Evolutionary conservation across 1,140 invertebrate genomes (phyloP).

Genomic region (Cephus cinctus): DNA sequence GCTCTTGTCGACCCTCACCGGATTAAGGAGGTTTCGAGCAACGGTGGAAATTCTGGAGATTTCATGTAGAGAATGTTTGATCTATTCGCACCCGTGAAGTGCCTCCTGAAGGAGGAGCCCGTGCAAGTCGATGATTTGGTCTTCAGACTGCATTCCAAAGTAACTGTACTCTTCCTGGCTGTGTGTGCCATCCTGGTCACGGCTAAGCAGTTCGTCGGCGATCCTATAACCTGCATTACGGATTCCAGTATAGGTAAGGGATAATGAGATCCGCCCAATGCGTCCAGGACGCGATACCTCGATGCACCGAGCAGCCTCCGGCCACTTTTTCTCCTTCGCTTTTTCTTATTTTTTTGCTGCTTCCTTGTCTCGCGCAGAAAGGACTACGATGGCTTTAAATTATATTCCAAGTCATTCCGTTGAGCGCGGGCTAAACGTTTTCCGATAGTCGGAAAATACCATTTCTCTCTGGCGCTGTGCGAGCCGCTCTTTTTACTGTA

Average conservation of each 20-base stretch:
- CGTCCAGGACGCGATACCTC: background rate
- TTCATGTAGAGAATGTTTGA: conserved; percentile 26
- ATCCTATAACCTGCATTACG: conserved; percentile 56
- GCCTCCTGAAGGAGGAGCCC: conserved; percentile 21
- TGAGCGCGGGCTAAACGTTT: conserved; percentile 31
- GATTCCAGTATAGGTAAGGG: conserved; percentile 35
- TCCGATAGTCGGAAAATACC: conserved; percentile 31
- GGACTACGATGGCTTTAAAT: too few species aligned
- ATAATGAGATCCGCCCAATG: background rate
- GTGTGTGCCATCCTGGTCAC: conserved; percentile 45
- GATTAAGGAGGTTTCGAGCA: too few species aligned
- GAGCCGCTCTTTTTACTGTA: too few species aligned
- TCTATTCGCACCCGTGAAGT: conserved; percentile 28
- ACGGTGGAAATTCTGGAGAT: background rate
- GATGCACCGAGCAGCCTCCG: background rate
- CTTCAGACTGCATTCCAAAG: conserved; percentile 39
- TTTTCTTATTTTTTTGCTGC: too few species aligned
- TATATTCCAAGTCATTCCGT: background rate
- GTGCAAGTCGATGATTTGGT: conserved; percentile 39
- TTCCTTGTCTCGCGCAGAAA: too few species aligned
- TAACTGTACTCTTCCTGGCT: conserved; percentile 38
- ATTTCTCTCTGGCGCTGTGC: too few species aligned
- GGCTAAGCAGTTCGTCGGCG: conserved; percentile 56
- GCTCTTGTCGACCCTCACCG: background rate
- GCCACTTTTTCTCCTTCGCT: background rate